These are phyloP conservation scores for Ectropis grisescens DNA, from an alignment of 1,140 invertebrate species.

Conservation along the genomic window DNA sequence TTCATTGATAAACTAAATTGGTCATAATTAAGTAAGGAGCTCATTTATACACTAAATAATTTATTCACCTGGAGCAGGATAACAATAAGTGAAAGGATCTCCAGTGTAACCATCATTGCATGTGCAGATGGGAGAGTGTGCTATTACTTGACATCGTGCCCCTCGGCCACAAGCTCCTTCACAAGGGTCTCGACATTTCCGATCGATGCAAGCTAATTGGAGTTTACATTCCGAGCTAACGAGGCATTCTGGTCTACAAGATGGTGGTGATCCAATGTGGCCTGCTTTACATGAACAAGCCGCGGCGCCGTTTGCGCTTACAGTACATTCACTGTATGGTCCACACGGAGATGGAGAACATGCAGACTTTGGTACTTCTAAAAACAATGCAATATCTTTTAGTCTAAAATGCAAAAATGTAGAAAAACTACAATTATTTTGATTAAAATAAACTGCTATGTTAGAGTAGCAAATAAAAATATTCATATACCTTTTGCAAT, in stretches of 20 bases:
- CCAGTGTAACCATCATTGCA: slow-evolving; percentile 83
- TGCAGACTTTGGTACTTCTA: slow-evolving; percentile 63
- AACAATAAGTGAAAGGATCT: slow-evolving; percentile 84
- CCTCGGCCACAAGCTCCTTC: slow-evolving; percentile 83
- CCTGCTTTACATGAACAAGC: slow-evolving; percentile 79
- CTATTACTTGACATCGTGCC: slow-evolving; percentile 85
- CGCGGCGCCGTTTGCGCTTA: slow-evolving; percentile 74
- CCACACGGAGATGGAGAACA: slow-evolving; percentile 85
- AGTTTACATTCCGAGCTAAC: slow-evolving; percentile 78
- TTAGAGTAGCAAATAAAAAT: slow-evolving; percentile 7
- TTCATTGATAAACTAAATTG: too few relatives aligned
- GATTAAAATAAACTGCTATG: too few relatives aligned
- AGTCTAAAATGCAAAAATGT: not conserved
- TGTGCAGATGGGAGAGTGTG: slow-evolving; percentile 85
- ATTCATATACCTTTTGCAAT: slow-evolving; percentile 68
- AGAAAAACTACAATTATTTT: too few relatives aligned
- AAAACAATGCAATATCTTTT: slow-evolving; percentile 8
- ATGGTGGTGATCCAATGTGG: slow-evolving; percentile 79
- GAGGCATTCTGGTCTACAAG: slow-evolving; percentile 79
- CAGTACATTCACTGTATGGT: slow-evolving; percentile 78
- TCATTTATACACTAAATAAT: not conserved
- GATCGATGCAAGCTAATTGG: slow-evolving; percentile 74
- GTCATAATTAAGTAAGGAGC: too few relatives aligned
- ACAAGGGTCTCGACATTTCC: slow-evolving; percentile 77
- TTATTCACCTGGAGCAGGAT: slow-evolving; percentile 64